A percentile compares a stretch with the other conserved stretches of the same genome.
phyloP scores from a whole-genome alignment of 2,113 vertebrate genomes.

The Pycnonotus jocosus region DNA sequence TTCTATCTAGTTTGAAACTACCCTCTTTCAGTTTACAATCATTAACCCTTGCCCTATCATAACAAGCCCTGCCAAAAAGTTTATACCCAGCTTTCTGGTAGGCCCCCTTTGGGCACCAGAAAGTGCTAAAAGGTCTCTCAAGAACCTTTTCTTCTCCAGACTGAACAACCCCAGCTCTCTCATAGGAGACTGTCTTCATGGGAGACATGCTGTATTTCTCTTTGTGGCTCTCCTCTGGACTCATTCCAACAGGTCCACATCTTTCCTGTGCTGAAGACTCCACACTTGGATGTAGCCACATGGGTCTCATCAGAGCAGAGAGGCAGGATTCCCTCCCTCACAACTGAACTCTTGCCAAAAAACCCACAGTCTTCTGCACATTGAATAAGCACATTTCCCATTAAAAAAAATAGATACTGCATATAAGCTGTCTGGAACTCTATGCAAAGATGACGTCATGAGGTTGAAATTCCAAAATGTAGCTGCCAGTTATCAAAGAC shows the following conservation, averaged over 20 bases:
- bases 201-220: background rate
- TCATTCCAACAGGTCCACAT: background rate
- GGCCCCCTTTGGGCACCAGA: background rate
- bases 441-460: background rate
- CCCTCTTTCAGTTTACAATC: background rate
- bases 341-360: background rate
- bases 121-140: background rate
- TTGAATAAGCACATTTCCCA: background rate
- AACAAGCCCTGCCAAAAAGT: background rate
- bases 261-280: background rate
- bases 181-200: background rate
- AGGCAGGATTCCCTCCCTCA: background rate
- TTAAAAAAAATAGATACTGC: background rate
- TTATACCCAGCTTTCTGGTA: background rate
- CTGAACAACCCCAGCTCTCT: background rate
- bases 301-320: background rate
- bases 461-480: background rate
- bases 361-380: background rate
- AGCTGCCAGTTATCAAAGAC: background rate
- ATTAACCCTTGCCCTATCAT: accelerated
- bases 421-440: background rate
- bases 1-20: background rate
- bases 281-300: background rate
- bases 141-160: background rate
- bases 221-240: background rate